Conservation (phyloP, 1,140 invertebrate genomes). For the Brevipalpus yothersi region DNA sequence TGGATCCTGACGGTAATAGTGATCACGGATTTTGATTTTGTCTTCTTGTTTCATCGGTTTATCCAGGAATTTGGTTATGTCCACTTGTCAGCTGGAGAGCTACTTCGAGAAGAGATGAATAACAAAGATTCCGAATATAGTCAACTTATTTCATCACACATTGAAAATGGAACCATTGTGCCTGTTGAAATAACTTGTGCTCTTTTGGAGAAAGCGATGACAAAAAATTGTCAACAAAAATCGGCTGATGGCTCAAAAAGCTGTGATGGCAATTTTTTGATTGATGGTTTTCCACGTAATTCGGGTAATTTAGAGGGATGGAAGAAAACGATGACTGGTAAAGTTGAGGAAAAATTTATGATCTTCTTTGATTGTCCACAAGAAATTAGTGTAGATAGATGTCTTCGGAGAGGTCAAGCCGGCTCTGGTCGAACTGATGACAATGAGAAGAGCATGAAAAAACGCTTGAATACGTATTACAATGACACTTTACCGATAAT, state of each 20-base stretch:
- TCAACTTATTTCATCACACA: slow-evolving; percentile 76
- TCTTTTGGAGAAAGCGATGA: slow-evolving; percentile 44
- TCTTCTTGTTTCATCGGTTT: slow-evolving; percentile 6
- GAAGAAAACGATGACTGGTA: slow-evolving; percentile 56
- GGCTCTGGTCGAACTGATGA: slow-evolving; percentile 84
- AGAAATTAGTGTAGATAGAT: slow-evolving; percentile 57
- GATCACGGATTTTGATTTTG: not conserved
- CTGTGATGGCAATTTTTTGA: slow-evolving; percentile 59
- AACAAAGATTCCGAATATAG: slow-evolving; percentile 64
- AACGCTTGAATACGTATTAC: slow-evolving; percentile 54
- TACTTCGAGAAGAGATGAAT: slow-evolving; percentile 65
- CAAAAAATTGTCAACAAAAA: slow-evolving; percentile 1
- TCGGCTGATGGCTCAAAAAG: not conserved
- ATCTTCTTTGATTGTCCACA: slow-evolving; percentile 75
- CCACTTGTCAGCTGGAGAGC: slow-evolving; percentile 93
- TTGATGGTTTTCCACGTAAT: slow-evolving; percentile 97
- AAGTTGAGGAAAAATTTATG: slow-evolving; percentile 62
- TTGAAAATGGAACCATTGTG: slow-evolving; percentile 82
- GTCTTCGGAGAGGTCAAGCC: slow-evolving; percentile 52
- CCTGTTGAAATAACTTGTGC: slow-evolving; percentile 95
- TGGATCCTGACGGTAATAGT: not conserved
- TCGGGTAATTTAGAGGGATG: slow-evolving; percentile 90
- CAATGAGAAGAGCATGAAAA: slow-evolving; percentile 66
- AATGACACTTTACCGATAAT: slow-evolving; percentile 84
- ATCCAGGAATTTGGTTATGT: slow-evolving; percentile 55